These are phyloP conservation scores for Pachydiplax longipennis DNA, from an alignment of 2,888 invertebrate species.

Conservation along the genomic window DNA sequence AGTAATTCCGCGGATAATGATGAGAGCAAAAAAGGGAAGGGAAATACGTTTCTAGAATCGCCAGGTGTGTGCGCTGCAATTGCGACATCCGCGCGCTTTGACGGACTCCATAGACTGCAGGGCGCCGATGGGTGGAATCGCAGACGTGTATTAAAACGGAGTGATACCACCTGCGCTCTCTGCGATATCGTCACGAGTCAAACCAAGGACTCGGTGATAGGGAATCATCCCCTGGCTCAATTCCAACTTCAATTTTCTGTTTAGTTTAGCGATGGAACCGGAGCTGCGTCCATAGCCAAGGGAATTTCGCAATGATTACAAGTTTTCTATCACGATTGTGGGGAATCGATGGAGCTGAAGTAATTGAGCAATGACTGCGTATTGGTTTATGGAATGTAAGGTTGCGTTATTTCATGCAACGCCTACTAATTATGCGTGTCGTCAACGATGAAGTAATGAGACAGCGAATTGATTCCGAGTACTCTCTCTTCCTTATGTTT, in stretches of 20 bases:
- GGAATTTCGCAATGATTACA: too few species aligned
- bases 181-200: not conserved
- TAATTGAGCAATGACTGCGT: too few species aligned
- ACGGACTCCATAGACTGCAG: conserved; percentile 24
- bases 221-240: not conserved
- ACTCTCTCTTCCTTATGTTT: too few species aligned
- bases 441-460: too few species aligned
- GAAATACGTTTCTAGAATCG: not conserved
- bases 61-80: not conserved
- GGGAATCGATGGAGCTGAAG: too few species aligned
- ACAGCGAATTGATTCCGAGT: too few species aligned
- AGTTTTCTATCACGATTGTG: not conserved
- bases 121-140: conserved; percentile 34
- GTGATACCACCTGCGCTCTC: conserved; percentile 15
- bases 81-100: conserved; percentile 18
- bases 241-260: not conserved
- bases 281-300: too few species aligned
- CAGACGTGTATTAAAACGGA: not conserved
- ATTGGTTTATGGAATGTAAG: too few species aligned
- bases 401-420: too few species aligned
- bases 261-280: not conserved
- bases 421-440: too few species aligned
- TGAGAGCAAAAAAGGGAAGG: not conserved
- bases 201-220: not conserved
- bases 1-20: conserved; percentile 22